Base-by-base conservation (phyloP, 1,140 invertebrate species). In the Propsilocerus akamusi region DNA sequence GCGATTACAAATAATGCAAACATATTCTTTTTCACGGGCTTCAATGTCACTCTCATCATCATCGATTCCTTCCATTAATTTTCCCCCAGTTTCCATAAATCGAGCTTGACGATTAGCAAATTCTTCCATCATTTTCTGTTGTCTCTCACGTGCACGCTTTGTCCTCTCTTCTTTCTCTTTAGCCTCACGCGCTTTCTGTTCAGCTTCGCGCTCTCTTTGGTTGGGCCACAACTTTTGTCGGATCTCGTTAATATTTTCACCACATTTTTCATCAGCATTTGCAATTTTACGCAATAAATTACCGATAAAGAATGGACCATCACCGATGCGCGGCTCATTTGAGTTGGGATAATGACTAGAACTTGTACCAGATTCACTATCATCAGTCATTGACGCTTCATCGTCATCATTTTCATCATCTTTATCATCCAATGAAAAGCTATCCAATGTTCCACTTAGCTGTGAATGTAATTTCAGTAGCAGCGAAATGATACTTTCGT, bases 1-100 rank as follows among this genome's bases (percentile, higher is more conserved):
- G 68, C 89, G 86, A 68, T 85, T 89, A 67, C 93, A 97, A 58
- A 97, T 97, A 47, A 93, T 90, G 72, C 94, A 97, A 64, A 95
- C 86, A 64, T 93, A 96, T 65, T 89, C 84, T 60, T 77, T 65
- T 57, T 72, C 69, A 4, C 67, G 58, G 28, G 77, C 65, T 77
- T 80, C 57, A 67, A 72, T 69, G 32, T 78, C 77, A 32, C 76
- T 73, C 26, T 76, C 73, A 49, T 72, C 71, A 72, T 79, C 80
- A 49, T 83, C 79, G 4, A 63, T 60, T 0, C 60, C 57, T 22
- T 60, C 57, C 80, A 82, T 83, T 49, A 68, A 69, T 72, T 78
- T 49, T 68, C 76, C 66, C 78, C 79, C 79, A 80, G 59, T 85
- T 4, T 81, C 77, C 80, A 95, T 83, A 64, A 96, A 96, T 59